Evolutionary conservation across 2,113 vertebrate species (phyloP).

Genomic region (Brevimyrus niger): DNA sequence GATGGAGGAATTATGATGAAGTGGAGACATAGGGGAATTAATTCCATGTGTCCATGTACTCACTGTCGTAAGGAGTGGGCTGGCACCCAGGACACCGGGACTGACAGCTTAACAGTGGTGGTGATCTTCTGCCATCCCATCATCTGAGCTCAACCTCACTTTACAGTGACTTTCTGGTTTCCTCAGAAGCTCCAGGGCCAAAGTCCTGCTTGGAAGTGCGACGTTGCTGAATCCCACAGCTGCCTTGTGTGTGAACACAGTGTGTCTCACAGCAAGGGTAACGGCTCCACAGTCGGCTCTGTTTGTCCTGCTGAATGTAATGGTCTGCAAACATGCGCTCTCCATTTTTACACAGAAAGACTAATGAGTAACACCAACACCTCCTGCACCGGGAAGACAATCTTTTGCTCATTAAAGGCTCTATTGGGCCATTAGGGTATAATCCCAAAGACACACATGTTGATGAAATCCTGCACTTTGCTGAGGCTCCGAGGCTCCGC

Average conservation of each 20-base stretch:
- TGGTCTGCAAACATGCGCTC: conserved; percentile 43
- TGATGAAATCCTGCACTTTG: not conserved
- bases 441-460: conserved; percentile 17
- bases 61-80: not conserved
- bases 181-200: not conserved
- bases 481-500: not conserved
- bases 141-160: not conserved
- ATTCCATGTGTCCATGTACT: not conserved
- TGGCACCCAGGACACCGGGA: not conserved
- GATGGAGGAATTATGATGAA: not conserved
- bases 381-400: not conserved
- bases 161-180: not conserved
- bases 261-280: conserved; percentile 34
- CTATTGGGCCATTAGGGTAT: conserved; percentile 17
- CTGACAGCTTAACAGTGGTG: not conserved
- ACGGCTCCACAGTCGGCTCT: conserved; percentile 54
- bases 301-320: conserved; percentile 50
- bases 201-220: not conserved
- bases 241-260: not conserved
- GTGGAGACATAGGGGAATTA: not conserved
- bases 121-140: not conserved
- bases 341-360: not conserved
- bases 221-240: not conserved
- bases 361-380: not conserved
- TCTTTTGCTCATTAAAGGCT: conserved; percentile 9